Conservation (phyloP, 2,113 vertebrate genomes). For the Salvator merianae region DNA sequence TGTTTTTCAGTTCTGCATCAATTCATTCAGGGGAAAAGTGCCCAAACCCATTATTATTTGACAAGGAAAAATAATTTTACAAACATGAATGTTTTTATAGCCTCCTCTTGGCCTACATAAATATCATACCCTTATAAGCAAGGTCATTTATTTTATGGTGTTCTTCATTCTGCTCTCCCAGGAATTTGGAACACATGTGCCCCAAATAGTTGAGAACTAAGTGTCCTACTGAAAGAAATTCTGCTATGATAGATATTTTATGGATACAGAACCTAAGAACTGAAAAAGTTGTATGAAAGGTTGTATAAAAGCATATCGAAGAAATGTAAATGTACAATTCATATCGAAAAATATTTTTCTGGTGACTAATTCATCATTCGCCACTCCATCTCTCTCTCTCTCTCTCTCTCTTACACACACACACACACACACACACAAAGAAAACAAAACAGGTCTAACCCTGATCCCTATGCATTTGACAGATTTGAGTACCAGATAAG, state of each 20-base stretch:
- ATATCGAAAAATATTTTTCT: conserved; percentile 5
- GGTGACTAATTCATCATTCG: background rate
- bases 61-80: conserved; percentile 11
- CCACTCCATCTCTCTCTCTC: background rate
- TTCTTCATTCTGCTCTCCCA: background rate
- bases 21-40: background rate
- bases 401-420: too few species aligned
- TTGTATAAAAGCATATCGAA: background rate
- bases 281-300: background rate
- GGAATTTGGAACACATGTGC: background rate
- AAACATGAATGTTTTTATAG: background rate
- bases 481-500: too few species aligned
- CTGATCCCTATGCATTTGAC: background rate
- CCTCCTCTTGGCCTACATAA: background rate
- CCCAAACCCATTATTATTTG: conserved; percentile 9
- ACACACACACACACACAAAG: too few species aligned
- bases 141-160: background rate
- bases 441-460: background rate
- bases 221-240: conserved; percentile 5
- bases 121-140: background rate
- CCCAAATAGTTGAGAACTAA: background rate
- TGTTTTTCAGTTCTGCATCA: background rate
- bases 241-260: conserved; percentile 11
- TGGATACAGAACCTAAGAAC: conserved; percentile 4
- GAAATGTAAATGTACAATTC: background rate